A percentile compares a stretch with the other conserved stretches of the same genome.
These are phyloP conservation scores for Protonibea diacanthus DNA, from an alignment of 2,797 vertebrate species.

Conservation along the genomic window DNA sequence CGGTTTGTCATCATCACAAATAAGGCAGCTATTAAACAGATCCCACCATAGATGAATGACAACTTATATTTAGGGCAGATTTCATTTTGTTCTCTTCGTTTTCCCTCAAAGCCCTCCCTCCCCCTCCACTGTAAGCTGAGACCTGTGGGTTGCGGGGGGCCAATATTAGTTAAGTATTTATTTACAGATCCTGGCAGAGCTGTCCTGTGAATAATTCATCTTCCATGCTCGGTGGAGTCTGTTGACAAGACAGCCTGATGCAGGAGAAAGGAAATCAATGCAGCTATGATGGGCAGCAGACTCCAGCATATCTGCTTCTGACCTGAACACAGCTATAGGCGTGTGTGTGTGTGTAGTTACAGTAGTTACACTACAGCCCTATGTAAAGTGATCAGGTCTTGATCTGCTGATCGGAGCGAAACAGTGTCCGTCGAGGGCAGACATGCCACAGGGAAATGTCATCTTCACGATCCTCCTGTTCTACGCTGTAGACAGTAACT, in stretches of 20 bases:
- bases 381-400: slow-evolving; percentile 81
- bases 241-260: slow-evolving; percentile 80
- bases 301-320: slow-evolving; percentile 70
- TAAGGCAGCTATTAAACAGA: slow-evolving; percentile 34
- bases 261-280: slow-evolving; percentile 81
- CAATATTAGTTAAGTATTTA: slow-evolving; percentile 85
- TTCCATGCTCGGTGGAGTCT: slow-evolving; percentile 72
- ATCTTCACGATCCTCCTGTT: slow-evolving; percentile 61
- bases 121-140: slow-evolving; percentile 57
- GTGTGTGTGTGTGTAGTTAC: slow-evolving; percentile 57
- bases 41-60: slow-evolving; percentile 22
- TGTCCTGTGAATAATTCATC: slow-evolving; percentile 83
- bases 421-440: slow-evolving; percentile 69
- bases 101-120: slow-evolving; percentile 6
- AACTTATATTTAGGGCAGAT: slow-evolving; percentile 29
- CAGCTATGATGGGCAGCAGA: slow-evolving; percentile 79
- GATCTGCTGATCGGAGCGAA: slow-evolving; percentile 80
- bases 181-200: slow-evolving; percentile 78
- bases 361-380: slow-evolving; percentile 71
- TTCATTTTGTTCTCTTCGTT: slow-evolving; percentile 23
- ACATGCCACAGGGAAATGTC: slow-evolving; percentile 64
- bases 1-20: slow-evolving; percentile 22
- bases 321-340: slow-evolving; percentile 32
- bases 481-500: slow-evolving; percentile 60
- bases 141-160: slow-evolving; percentile 66